These are phyloP conservation scores for Penelope pileata DNA, from an alignment of 2,113 vertebrate genomes.

Conservation along the genomic window DNA sequence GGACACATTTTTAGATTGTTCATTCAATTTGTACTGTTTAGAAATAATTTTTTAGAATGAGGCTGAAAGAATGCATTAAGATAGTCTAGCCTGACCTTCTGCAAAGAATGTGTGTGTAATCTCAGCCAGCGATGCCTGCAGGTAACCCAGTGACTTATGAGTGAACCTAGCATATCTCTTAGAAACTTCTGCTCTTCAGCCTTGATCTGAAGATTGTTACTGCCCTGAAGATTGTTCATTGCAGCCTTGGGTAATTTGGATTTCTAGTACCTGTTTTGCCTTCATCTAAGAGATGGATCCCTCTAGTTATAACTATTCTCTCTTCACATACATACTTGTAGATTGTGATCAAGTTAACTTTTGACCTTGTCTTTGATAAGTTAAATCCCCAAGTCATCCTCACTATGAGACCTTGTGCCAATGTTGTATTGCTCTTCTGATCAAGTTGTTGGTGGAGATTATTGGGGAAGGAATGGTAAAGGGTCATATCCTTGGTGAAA, in stretches of 20 bases:
- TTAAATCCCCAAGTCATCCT: constrained; percentile 9
- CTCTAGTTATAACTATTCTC: neutral
- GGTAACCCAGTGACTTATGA: neutral
- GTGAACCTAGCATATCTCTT: neutral
- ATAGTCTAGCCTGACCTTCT: neutral
- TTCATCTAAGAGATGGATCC: neutral
- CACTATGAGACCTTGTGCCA: neutral
- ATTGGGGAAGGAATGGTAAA: neutral
- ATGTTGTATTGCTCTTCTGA: neutral
- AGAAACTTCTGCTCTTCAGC: neutral
- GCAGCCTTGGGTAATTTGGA: neutral
- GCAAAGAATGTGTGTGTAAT: neutral
- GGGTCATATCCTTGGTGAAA: neutral
- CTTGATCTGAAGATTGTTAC: neutral
- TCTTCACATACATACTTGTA: neutral
- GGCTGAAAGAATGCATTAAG: neutral
- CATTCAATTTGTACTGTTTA: neutral
- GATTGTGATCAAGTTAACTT: constrained; percentile 53
- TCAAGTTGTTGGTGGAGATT: neutral
- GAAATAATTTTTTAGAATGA: neutral
- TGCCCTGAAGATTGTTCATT: neutral
- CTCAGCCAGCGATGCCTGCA: neutral
- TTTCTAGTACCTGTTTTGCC: neutral
- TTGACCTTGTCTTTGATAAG: constrained; percentile 31
- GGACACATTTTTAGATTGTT: neutral